These are phyloP conservation scores for Ashinkailepas kermadecensis DNA, from an alignment of 2,888 invertebrate species.

Conservation along the genomic window DNA sequence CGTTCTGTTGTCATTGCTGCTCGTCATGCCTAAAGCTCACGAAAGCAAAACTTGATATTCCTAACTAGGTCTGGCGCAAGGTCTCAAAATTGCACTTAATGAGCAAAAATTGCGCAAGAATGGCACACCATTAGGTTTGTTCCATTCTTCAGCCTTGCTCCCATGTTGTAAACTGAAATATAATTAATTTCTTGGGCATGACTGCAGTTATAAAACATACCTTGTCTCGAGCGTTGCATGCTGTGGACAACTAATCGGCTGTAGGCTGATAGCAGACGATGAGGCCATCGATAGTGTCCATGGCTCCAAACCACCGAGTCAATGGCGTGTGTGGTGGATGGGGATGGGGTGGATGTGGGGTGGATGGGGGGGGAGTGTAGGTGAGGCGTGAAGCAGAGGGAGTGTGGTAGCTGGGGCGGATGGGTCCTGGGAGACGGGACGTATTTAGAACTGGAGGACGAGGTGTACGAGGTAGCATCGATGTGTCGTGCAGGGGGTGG, in stretches of 20 bases:
- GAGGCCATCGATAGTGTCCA: background rate
- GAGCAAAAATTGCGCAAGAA: background rate
- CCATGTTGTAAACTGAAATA: background rate
- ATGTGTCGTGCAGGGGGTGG: too few relatives aligned
- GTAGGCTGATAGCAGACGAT: background rate
- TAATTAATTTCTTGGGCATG: conserved; percentile 11
- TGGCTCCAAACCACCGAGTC: background rate
- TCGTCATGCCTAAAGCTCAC: too few relatives aligned
- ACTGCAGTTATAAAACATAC: background rate
- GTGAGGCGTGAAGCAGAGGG: background rate
- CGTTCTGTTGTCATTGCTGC: too few relatives aligned
- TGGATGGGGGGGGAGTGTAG: background rate
- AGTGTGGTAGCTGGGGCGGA: background rate
- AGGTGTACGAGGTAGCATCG: too few relatives aligned
- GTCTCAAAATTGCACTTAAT: background rate
- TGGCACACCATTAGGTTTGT: background rate
- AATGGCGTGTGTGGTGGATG: background rate
- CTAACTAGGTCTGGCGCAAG: too few relatives aligned
- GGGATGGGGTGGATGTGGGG: background rate
- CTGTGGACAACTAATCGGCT: background rate
- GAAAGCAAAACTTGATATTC: too few relatives aligned
- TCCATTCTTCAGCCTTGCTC: background rate
- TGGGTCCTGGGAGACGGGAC: background rate
- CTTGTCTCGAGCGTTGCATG: background rate
- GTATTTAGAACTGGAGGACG: too few relatives aligned